Evolutionary conservation across 2,113 vertebrate species (phyloP).

Genomic region (Nothobranchius kuhntae): DNA sequence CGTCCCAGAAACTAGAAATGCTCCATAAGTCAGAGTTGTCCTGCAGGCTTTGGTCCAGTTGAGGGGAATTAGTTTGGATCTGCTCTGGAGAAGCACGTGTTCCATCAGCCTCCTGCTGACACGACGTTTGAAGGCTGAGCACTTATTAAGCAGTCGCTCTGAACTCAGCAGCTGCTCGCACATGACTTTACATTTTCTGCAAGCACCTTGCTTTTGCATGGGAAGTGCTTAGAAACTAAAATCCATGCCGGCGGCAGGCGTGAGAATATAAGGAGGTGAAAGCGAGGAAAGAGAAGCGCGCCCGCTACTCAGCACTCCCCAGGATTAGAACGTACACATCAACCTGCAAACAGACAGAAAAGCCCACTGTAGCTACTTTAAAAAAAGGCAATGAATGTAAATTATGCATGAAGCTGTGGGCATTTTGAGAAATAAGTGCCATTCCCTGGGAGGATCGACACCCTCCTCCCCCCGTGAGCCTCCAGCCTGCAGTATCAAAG

Average conservation of each 20-base stretch:
- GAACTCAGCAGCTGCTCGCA: constrained; percentile 46
- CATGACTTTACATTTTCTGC: constrained; percentile 60
- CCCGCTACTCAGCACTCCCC: constrained; percentile 58
- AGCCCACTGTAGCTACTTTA: constrained; percentile 61
- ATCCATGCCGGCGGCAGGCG: constrained; percentile 29
- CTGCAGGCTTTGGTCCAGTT: constrained; percentile 13
- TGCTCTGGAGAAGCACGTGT: constrained; percentile 12
- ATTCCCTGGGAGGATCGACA: constrained; percentile 32
- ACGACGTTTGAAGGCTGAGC: constrained; percentile 31
- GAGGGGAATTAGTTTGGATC: constrained; percentile 7
- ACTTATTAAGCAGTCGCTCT: constrained; percentile 53
- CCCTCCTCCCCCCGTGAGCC: neutral
- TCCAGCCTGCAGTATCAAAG: constrained; percentile 66
- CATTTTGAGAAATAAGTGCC: constrained; percentile 71
- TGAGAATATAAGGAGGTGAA: constrained; percentile 30
- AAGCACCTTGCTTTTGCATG: constrained; percentile 63
- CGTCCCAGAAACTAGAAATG: too few species aligned
- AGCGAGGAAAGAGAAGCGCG: neutral
- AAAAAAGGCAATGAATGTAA: constrained; percentile 70
- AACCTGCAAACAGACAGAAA: constrained; percentile 55
- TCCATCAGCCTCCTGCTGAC: constrained; percentile 54
- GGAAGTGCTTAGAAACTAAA: constrained; percentile 59
- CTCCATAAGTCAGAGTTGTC: neutral
- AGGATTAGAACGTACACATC: constrained; percentile 56
- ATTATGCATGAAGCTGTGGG: constrained; percentile 72